A percentile compares a stretch with the other conserved stretches of the same genome.
These are phyloP conservation scores for Barypeithes pellucidus DNA, from an alignment of 2,888 invertebrate species.

Conservation along the genomic window DNA sequence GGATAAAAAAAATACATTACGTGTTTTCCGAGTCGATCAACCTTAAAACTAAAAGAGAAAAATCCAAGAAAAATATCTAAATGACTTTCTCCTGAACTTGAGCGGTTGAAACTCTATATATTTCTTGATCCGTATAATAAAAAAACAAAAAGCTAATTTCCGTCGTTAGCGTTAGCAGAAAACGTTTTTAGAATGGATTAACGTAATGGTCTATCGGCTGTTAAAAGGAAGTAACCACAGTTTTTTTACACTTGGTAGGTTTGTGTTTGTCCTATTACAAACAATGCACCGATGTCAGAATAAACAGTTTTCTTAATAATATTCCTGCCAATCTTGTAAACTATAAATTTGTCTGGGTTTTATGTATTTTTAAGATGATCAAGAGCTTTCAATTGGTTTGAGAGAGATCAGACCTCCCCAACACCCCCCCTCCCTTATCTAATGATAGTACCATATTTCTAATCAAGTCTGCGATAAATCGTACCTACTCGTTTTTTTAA, in stretches of 20 bases:
- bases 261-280: conserved; percentile 51
- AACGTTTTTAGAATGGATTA: conserved; percentile 51
- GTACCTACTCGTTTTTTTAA: no score
- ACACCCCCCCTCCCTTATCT: no score
- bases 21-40: conserved; percentile 47
- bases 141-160: conserved; percentile 50
- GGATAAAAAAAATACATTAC: conserved; percentile 45
- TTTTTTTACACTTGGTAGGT: conserved; percentile 50
- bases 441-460: no score
- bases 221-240: conserved; percentile 52
- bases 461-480: no score
- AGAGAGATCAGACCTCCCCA: no score
- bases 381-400: no score
- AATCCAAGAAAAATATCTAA: conserved; percentile 40
- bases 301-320: conserved; percentile 33
- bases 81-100: conserved; percentile 54
- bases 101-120: conserved; percentile 44
- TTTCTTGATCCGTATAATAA: conserved; percentile 40
- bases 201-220: conserved; percentile 53
- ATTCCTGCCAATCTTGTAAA: not conserved
- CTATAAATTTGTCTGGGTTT: no score
- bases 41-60: conserved; percentile 45
- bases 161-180: conserved; percentile 49
- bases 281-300: conserved; percentile 45
- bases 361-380: not conserved